Conservation (phyloP, 2,113 vertebrate species). For the Neogale vison region DNA sequence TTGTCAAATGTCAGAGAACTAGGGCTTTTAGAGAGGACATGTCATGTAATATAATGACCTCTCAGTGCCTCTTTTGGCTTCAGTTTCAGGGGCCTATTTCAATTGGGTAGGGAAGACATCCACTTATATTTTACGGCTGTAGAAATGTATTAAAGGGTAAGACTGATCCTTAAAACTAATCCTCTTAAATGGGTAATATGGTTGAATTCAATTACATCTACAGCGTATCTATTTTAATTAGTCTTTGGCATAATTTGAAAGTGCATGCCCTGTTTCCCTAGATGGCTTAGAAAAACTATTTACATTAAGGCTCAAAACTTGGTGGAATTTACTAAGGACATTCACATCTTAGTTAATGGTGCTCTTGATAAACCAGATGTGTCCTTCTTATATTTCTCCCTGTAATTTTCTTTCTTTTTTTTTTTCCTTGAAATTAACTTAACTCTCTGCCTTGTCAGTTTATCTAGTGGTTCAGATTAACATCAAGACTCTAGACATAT, state of each 20-base stretch:
- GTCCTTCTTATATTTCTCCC: neutral
- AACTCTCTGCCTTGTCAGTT: neutral
- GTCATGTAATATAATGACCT: neutral
- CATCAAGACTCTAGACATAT: neutral
- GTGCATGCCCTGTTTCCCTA: neutral
- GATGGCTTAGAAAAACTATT: constrained; percentile 30
- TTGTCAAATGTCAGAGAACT: constrained; percentile 57
- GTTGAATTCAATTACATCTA: constrained; percentile 44
- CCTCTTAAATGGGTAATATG: constrained; percentile 28
- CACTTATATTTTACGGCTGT: neutral
- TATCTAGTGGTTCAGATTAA: neutral
- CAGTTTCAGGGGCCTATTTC: neutral
- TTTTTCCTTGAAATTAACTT: constrained; percentile 46
- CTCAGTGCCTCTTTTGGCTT: neutral
- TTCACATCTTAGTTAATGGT: constrained; percentile 52
- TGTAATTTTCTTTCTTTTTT: neutral
- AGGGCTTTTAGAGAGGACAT: constrained; percentile 11
- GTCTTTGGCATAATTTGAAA: constrained; percentile 61
- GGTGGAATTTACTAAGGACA: neutral
- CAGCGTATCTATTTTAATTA: constrained; percentile 42
- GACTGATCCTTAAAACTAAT: constrained; percentile 14
- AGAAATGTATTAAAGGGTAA: constrained; percentile 5
- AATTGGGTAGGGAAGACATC: constrained; percentile 4
- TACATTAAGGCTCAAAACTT: neutral
- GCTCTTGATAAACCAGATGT: constrained; percentile 6